Evolutionary conservation across 2,888 invertebrate genomes (phyloP).

Genomic region (Stenodema calcarata): DNA sequence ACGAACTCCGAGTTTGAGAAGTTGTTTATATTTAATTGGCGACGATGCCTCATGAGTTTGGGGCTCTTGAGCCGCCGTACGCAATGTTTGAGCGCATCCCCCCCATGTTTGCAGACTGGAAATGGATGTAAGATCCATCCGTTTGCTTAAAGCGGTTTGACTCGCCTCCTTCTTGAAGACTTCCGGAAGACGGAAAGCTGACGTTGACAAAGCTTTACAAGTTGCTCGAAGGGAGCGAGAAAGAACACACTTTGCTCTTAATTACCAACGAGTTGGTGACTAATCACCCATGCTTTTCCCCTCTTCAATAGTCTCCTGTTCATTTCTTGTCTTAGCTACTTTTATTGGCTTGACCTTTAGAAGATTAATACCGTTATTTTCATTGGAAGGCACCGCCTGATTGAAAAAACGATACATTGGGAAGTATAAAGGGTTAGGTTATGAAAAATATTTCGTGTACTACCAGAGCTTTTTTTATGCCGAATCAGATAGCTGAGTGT

Average conservation of each 20-base stretch:
- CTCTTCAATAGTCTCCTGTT: background rate
- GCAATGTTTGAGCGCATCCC: too few species aligned
- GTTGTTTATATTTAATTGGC: too few species aligned
- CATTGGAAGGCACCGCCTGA: too few species aligned
- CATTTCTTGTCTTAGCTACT: background rate
- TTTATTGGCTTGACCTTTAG: background rate
- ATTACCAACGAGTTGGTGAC: conserved; percentile 9
- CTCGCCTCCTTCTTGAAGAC: background rate
- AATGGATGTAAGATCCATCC: background rate
- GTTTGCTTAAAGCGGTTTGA: conserved; percentile 17
- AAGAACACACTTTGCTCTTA: conserved; percentile 1
- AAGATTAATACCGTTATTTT: background rate
- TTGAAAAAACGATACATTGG: too few species aligned
- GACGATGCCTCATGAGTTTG: too few species aligned
- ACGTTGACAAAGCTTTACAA: conserved; percentile 42
- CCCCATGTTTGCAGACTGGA: background rate
- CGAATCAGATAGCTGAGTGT: too few species aligned
- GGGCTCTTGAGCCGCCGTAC: background rate
- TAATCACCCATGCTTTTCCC: background rate
- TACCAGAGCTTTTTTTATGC: too few species aligned
- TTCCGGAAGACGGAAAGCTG: conserved; percentile 33
- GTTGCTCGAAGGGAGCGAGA: background rate
- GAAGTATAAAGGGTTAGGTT: too few species aligned
- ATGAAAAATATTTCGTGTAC: too few species aligned
- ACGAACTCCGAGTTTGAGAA: too few species aligned